phyloP scores from a whole-genome alignment of 2,113 vertebrate genomes.

The Melanocharis versteri region DNA sequence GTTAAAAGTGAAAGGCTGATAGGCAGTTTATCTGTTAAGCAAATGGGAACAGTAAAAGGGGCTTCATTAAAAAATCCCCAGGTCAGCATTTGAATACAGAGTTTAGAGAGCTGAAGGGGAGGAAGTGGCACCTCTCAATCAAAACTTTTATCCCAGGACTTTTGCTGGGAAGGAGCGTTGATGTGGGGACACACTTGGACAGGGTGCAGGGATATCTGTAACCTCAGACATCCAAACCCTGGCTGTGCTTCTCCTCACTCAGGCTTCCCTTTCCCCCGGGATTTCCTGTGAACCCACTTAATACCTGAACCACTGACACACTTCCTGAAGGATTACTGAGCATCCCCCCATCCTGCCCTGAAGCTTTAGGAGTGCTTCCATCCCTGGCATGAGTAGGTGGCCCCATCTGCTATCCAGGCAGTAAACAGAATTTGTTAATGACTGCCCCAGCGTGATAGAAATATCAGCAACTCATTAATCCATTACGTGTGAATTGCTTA shows the following conservation, averaged over 20 bases:
- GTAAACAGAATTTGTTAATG: slow-evolving; percentile 25
- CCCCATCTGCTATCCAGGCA: slow-evolving; percentile 16
- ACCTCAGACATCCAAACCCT: background rate
- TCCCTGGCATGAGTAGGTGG: slow-evolving; percentile 14
- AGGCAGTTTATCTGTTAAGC: background rate
- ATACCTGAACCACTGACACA: background rate
- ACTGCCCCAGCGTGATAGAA: background rate
- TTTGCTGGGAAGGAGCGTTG: background rate
- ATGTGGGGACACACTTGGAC: background rate
- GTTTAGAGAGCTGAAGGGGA: background rate
- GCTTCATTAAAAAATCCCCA: background rate
- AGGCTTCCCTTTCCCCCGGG: background rate
- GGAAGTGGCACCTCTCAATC: background rate
- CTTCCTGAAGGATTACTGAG: background rate
- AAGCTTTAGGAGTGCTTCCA: background rate
- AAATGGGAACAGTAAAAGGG: background rate
- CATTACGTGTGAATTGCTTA: background rate
- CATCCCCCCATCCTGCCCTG: background rate
- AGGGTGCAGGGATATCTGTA: background rate
- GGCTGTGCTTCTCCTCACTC: background rate
- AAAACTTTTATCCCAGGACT: background rate
- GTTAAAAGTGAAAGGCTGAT: background rate
- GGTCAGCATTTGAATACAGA: background rate
- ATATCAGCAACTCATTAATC: background rate
- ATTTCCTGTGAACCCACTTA: background rate